Evolutionary conservation across 2,888 invertebrate genomes (phyloP).

Genomic region (Lysandra coridon): DNA sequence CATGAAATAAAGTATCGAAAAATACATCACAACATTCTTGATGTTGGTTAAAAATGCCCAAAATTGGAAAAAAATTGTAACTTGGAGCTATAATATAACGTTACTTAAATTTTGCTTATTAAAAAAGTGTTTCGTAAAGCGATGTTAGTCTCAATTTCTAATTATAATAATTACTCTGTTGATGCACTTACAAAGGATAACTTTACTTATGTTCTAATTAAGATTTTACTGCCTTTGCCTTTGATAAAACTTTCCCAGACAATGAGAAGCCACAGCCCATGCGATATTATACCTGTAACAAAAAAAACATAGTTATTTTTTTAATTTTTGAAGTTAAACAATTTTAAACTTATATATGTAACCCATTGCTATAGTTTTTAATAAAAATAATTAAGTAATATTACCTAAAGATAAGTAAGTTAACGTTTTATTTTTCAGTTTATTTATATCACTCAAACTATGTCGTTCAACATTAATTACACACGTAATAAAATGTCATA

Average conservation of each 20-base stretch:
- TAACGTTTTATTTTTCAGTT: background rate
- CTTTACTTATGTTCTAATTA: conserved; percentile 30
- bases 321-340: conserved; percentile 9
- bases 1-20: too few relatives aligned
- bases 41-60: too few relatives aligned
- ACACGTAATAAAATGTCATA: background rate
- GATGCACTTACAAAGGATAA: conserved; percentile 31
- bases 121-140: background rate
- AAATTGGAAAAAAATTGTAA: too few relatives aligned
- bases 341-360: background rate
- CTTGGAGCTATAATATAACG: background rate
- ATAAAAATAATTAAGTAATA: too few relatives aligned
- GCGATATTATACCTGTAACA: conserved; percentile 39
- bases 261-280: conserved; percentile 31
- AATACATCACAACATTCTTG: too few relatives aligned
- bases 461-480: background rate
- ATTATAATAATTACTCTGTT: conserved; percentile 30
- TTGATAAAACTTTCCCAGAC: conserved; percentile 33
- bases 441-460: background rate
- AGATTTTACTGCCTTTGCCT: conserved; percentile 32
- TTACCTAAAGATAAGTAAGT: background rate
- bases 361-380: background rate
- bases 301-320: conserved; percentile 33
- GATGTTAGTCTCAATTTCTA: conserved; percentile 24
- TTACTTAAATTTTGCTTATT: background rate